These are phyloP conservation scores for Prunella strophiata DNA, from an alignment of 2,797 vertebrate species.

Conservation along the genomic window DNA sequence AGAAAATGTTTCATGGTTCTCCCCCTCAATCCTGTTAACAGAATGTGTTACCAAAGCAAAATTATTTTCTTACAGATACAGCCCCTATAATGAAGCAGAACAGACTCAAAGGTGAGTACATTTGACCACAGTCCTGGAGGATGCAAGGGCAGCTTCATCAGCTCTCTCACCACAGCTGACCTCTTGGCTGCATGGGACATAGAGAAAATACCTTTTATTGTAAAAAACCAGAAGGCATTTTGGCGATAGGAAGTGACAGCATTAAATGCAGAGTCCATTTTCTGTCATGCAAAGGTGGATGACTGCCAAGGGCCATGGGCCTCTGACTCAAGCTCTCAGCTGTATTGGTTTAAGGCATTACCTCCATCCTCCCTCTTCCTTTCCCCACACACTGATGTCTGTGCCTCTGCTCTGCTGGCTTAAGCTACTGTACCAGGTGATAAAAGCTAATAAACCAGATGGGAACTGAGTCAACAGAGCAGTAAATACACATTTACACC, in stretches of 20 bases:
- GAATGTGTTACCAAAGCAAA: background rate
- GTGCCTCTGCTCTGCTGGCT: background rate
- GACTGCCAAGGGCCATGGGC: background rate
- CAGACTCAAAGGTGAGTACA: background rate
- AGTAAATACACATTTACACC: background rate
- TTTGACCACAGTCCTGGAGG: background rate
- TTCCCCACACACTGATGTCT: background rate
- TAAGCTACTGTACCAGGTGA: background rate
- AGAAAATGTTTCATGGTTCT: background rate
- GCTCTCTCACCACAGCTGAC: background rate
- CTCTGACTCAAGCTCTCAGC: background rate
- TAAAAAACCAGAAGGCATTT: background rate
- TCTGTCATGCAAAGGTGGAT: background rate
- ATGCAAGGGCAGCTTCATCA: background rate
- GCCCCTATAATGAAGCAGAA: background rate
- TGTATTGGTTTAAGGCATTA: background rate
- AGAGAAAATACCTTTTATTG: background rate
- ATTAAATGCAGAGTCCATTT: background rate
- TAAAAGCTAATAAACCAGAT: background rate
- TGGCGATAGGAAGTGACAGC: background rate
- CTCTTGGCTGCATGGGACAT: background rate
- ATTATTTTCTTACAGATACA: background rate
- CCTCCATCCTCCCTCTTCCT: background rate
- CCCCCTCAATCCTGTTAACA: background rate
- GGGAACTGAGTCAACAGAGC: background rate